Base-by-base conservation (phyloP, 2,888 invertebrate genomes). In the Ypsolopha sequella region DNA sequence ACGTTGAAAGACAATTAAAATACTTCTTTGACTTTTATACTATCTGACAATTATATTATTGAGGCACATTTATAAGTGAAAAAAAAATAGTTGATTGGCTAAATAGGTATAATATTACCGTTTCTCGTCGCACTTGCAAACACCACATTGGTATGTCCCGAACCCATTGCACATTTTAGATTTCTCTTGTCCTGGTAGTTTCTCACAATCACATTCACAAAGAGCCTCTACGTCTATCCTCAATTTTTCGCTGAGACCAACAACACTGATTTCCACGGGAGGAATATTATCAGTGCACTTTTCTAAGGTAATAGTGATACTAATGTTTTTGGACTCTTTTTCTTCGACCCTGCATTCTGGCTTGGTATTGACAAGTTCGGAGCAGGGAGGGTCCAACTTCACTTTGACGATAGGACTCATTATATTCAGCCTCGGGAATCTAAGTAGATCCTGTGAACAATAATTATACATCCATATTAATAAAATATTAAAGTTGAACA, bases 151-250 rank as follows among this genome's bases (percentile, higher is more conserved):
- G 53, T 81, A 79, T 10, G 71, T 82, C 9, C 91, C 91, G 45
- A 67, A 68, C 0, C 49, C 45, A 11, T 61, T 65, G 58, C 90
- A 90, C 39, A 72, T 59, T 45, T 24, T 4, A 24, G 24, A 24
- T 24, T 4, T 24, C 24, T 24, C 24, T 33, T 33, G 24, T 35
- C 56, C 76, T 39, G 62, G 53, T 68, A 48, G 33, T 48, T 74
- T 77, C 64, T 93, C 93, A 73, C 95, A 96, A 7, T 89, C 87
- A 69, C 95, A 96, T 56, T 91, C 88, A 66, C 95, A 95, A 41
- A 91, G 75, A n/a, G 93, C 85, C 55, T 91, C 89, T 41, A 96
- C 67, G 46, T 91, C 86, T 41, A 96, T 80, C 1, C 68, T 76
- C 13, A 96, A 73, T 55, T 87, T 88, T 64, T 95, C 95, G 45